Evolutionary conservation across 2,113 vertebrate species (phyloP).

Genomic region (Nymphicus hollandicus): DNA sequence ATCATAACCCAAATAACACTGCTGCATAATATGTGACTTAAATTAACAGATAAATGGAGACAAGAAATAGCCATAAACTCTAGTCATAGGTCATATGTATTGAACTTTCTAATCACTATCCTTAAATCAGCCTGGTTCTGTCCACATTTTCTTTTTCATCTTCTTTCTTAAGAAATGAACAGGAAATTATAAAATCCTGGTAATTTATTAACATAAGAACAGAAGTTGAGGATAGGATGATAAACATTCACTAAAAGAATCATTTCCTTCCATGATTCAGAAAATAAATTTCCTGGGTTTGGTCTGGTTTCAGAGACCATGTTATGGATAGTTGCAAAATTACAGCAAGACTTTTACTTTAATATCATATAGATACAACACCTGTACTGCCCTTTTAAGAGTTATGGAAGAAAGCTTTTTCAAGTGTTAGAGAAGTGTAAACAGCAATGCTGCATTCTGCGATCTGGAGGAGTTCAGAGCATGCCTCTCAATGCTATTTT

Average conservation of each 20-base stretch:
- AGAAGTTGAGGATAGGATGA: neutral
- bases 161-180: neutral
- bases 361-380: neutral
- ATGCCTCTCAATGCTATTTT: neutral
- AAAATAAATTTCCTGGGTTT: neutral
- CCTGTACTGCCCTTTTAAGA: neutral
- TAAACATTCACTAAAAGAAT: neutral
- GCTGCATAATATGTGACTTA: neutral
- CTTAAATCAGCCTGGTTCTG: neutral
- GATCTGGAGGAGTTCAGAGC: neutral
- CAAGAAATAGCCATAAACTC: neutral
- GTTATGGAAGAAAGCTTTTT: neutral
- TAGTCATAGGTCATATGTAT: neutral
- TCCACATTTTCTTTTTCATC: neutral
- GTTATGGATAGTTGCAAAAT: neutral
- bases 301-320: neutral
- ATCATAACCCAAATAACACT: neutral
- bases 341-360: neutral
- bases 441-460: neutral
- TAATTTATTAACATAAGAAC: conserved; percentile 1
- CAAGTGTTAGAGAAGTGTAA: neutral
- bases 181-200: neutral
- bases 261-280: neutral
- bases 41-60: neutral
- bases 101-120: neutral